These are phyloP conservation scores for Sphaeramia orbicularis DNA, from an alignment of 2,797 vertebrate genomes.

Conservation along the genomic window DNA sequence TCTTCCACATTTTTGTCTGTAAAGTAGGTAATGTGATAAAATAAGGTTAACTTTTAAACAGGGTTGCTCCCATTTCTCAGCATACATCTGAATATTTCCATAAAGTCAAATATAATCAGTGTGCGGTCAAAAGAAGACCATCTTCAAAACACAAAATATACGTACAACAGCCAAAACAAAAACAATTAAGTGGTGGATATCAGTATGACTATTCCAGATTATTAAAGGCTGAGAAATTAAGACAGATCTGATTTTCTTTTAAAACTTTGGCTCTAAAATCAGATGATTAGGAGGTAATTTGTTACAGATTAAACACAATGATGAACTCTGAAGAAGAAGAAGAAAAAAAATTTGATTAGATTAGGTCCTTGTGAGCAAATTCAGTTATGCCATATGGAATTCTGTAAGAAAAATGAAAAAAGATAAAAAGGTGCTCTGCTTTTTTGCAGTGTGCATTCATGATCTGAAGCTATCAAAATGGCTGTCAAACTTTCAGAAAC, in stretches of 20 bases:
- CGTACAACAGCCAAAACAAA: constrained; percentile 32
- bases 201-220: constrained; percentile 27
- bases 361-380: constrained; percentile 64
- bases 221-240: constrained; percentile 37
- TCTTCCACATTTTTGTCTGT: constrained; percentile 32
- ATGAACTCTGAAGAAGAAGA: constrained; percentile 40
- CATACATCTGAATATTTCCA: constrained; percentile 23
- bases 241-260: constrained; percentile 20
- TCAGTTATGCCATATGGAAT: constrained; percentile 30
- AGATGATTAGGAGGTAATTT: constrained; percentile 73
- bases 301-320: constrained; percentile 64
- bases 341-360: constrained; percentile 49
- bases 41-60: constrained; percentile 19
- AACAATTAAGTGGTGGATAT: constrained; percentile 3
- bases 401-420: constrained; percentile 47
- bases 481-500: constrained; percentile 45
- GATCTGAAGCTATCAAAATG: constrained; percentile 42
- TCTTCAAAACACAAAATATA: constrained; percentile 38
- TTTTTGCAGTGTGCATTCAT: constrained; percentile 54
- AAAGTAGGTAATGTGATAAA: constrained; percentile 30
- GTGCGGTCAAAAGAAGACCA: constrained; percentile 44
- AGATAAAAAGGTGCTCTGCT: constrained; percentile 67
- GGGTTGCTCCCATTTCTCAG: constrained; percentile 22
- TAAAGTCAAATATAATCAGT: constrained; percentile 35
- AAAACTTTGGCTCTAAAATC: constrained; percentile 75